A percentile compares a stretch with the other conserved stretches of the same genome.
phyloP scores from a whole-genome alignment of 2,797 vertebrate genomes.

The Otolemur crassicaudatus region DNA sequence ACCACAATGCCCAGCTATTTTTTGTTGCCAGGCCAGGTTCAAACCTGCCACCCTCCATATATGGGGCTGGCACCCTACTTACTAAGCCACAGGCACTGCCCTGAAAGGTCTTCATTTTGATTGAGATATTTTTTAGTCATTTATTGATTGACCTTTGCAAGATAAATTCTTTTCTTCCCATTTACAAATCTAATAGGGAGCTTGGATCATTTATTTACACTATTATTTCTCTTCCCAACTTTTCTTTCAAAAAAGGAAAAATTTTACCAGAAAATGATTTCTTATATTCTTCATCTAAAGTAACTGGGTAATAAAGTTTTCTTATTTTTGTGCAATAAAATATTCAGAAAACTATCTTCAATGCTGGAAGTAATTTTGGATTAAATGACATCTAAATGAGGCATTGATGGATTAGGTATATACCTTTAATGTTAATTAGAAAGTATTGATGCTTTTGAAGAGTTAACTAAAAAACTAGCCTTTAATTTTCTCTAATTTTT shows the following conservation, averaged over 20 bases:
- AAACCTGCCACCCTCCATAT: no score
- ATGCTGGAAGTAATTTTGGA: slow-evolving; percentile 17
- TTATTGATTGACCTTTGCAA: slow-evolving; percentile 17
- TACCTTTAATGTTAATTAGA: slow-evolving; percentile 32
- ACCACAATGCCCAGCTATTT: no score
- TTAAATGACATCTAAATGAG: slow-evolving; percentile 24
- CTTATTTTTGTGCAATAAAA: slow-evolving; percentile 37
- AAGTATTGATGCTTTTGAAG: slow-evolving; percentile 6
- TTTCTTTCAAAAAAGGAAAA: slow-evolving; percentile 16
- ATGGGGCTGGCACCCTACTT: no score
- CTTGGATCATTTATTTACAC: background rate
- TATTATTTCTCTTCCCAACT: background rate
- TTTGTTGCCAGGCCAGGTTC: no score
- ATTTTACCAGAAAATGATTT: slow-evolving; percentile 39
- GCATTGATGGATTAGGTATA: background rate
- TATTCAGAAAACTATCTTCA: background rate
- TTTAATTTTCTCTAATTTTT: slow-evolving; percentile 15
- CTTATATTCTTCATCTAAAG: background rate
- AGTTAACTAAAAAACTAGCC: background rate
- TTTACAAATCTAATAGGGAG: background rate
- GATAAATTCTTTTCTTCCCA: background rate
- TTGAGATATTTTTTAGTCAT: background rate
- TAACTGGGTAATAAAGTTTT: slow-evolving; percentile 20
- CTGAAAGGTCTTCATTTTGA: slow-evolving; percentile 8
- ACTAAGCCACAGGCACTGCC: no score